Evolutionary conservation across 2,113 vertebrate genomes (phyloP), one percentile per base, ranked within the genome.

Genomic region (Cygnus buccinator): DNA sequence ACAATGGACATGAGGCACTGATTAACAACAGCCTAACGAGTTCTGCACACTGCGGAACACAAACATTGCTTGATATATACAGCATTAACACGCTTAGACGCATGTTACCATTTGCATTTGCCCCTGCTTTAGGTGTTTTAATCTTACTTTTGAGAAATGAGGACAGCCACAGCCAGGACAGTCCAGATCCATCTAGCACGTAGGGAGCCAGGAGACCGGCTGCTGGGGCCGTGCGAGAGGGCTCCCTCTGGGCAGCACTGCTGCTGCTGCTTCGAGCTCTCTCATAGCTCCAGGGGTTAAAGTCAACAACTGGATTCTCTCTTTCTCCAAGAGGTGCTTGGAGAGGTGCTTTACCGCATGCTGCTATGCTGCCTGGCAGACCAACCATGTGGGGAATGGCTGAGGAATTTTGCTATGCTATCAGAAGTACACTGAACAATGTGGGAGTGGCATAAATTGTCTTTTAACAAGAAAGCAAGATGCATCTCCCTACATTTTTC

Each of bases 331-430:
- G 46, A 25, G 62, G 7, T n/a, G 57, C n/a, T 48, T 22, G 46
- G 46, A 21, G 46, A 19, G 4, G 25, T 31, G 33, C 8, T 15
- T 35, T 41, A n/a, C 5, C 3, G 2, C 39, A 1, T 1, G 43
- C 50, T 63, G 52, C 52, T 15, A 2, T 0, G 50, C 68, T 50
- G 29, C n/a, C 21, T 6, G 41, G 28, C 1, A 44, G 46, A 8
- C 35, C 6, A 61, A 18, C 58, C 39, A 3, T 0, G 37, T 15
- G 22, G 11, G n/a, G 74, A 43, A 21, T 0, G 2, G 50, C 10
- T 41, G 37, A 17, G 57, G 23, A 57, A 43, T 14, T 25, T 7
- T 71, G 50, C 44, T 19, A 2, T 2, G 11, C 50, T 71, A 7
- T 46, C 52, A 29, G 13, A 76, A 57, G 22, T 9, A 55, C 46